Conservation (phyloP, 2,888 invertebrate genomes). For the Pelosia muscerda region DNA sequence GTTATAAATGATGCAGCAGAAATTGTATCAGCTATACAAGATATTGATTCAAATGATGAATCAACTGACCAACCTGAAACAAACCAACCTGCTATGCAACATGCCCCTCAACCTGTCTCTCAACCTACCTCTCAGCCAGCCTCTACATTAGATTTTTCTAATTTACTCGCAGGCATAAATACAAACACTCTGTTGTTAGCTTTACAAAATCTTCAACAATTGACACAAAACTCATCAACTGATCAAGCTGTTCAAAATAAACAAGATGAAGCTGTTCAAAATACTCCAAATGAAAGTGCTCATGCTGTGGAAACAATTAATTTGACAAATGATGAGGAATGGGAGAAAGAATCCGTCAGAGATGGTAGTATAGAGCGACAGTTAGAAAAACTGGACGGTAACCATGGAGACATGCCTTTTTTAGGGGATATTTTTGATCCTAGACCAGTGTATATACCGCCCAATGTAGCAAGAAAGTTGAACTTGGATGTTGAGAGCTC, state of each 20-base stretch:
- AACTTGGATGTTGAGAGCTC: conserved; percentile 68
- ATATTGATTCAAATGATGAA: conserved; percentile 24
- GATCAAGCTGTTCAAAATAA: conserved; percentile 38
- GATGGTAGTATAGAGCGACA: conserved; percentile 78
- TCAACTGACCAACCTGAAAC: conserved; percentile 23
- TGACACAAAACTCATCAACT: conserved; percentile 59
- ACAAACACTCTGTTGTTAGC: conserved; percentile 77
- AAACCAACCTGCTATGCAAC: conserved; percentile 41
- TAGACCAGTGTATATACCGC: conserved; percentile 69
- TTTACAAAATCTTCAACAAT: conserved; percentile 78
- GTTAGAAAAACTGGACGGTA: conserved; percentile 72
- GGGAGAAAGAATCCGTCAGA: conserved; percentile 77
- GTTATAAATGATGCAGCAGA: conserved; percentile 19
- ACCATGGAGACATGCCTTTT: conserved; percentile 78
- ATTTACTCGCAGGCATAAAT: conserved; percentile 76
- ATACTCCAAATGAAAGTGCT: conserved; percentile 32
- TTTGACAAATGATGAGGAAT: conserved; percentile 80
- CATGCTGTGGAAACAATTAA: conserved; percentile 74
- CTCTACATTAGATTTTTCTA: conserved; percentile 67
- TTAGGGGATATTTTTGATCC: conserved; percentile 84
- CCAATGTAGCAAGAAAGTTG: conserved; percentile 67
- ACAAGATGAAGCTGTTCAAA: conserved; percentile 39
- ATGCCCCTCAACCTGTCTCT: conserved; percentile 40
- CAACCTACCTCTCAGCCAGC: conserved; percentile 33
- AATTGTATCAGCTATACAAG: conserved; percentile 22